Evolutionary conservation across 2,113 vertebrate species (phyloP), one percentile per base, ranked within the genome.

Genomic region (Pteronura brasiliensis): DNA sequence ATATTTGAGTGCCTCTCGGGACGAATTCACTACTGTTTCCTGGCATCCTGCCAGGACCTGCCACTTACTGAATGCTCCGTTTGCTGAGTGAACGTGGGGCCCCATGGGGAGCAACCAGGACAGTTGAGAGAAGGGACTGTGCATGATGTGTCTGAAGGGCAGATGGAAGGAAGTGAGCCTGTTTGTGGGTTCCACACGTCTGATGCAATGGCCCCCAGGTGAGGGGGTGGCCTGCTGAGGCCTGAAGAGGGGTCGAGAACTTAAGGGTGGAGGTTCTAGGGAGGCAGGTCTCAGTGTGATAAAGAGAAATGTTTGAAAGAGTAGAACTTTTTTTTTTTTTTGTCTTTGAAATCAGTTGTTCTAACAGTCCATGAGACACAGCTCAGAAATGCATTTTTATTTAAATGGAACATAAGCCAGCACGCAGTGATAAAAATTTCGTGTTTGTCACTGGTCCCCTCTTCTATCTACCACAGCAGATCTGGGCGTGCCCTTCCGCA

Each of bases 311-410:
- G 18, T 18, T 17, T 12, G 55, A 63, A 65, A 93, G 88, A 59
- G 25, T 29, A 59, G 21, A 86, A 85, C 2, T 90, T 14, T 20
- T 18, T 21, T 79, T 86, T 95, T 90, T 59, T 95, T 90, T 25
- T 42, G 21, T 71, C 25, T 94, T 39, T 80, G 36, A 39, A 93
- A 80, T 57, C 69, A 44, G 31, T 42, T 83, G n/a, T 39, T 42
- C 34, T 86, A 21, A 55, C 69, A 49, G 81, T 69, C 76, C 67
- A 34, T 34, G 61, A 61, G 36, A 36, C 44, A 42, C 44, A 57
- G 44, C 72, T 83, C 42, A 88, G 69, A n/a, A 85, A 85, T 76
- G 67, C 31, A 39, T 39, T 13, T 92, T 71, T 93, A 77, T 76
- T 93, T 93, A 39, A 59, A 47, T 79, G 36, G 80, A 77, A 76